Percentiles rank a stretch among this genome's conserved stretches.
Conservation (phyloP, 2,113 vertebrate genomes). For the Todiramphus chloris region DNA sequence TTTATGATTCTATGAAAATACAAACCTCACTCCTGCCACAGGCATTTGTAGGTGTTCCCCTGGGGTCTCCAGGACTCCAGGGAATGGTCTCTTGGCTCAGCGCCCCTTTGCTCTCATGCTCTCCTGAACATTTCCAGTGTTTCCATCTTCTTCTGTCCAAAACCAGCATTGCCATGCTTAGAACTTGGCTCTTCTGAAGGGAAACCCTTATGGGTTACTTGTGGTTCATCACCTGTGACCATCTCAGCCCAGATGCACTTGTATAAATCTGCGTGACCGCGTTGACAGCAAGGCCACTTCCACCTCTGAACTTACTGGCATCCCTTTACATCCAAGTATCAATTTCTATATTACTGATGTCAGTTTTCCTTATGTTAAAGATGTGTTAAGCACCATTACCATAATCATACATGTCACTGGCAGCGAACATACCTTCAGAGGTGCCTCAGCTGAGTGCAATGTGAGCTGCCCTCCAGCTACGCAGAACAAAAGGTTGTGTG, state of each 20-base stretch:
- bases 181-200: neutral
- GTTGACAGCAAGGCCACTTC: neutral
- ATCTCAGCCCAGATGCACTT: neutral
- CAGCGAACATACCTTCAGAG: slow-evolving; percentile 4
- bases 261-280: neutral
- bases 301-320: neutral
- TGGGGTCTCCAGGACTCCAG: fast-evolving
- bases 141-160: neutral
- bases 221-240: neutral
- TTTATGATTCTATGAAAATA: neutral
- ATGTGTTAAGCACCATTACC: neutral
- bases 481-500: slow-evolving; percentile 50
- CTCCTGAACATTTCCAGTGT: neutral
- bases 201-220: neutral
- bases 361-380: neutral
- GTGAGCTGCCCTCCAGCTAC: slow-evolving; percentile 54
- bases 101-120: neutral
- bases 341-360: neutral
- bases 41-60: neutral
- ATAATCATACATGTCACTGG: slow-evolving; percentile 23
- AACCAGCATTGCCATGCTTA: neutral
- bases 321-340: neutral
- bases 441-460: neutral
- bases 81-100: neutral
- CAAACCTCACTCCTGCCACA: neutral